Conservation (phyloP, 2,113 vertebrate genomes). For the Sceloporus tristichus region DNA sequence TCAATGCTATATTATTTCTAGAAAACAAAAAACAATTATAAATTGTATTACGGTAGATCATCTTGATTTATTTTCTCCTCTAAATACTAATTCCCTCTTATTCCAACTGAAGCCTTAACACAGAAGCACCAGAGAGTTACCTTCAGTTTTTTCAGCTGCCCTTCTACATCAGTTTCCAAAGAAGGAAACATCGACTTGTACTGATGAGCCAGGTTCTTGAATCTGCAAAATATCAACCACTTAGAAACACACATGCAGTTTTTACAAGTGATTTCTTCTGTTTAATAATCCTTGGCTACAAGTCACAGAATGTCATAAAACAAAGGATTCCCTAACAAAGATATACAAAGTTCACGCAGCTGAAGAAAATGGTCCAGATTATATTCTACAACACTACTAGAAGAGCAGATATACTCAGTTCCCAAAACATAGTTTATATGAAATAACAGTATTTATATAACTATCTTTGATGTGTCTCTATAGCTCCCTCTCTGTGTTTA, state of each 20-base stretch:
- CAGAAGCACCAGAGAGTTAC: constrained; percentile 67
- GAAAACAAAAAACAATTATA: background rate
- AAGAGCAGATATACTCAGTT: background rate
- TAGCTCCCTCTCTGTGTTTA: background rate
- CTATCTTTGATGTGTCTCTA: background rate
- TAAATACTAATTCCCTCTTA: background rate
- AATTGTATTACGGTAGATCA: background rate
- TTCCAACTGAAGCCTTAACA: background rate
- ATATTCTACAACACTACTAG: background rate
- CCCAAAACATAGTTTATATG: background rate
- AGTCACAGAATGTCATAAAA: background rate
- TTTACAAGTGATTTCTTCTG: background rate
- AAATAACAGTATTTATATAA: constrained; percentile 3
- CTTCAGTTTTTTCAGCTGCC: constrained; percentile 93
- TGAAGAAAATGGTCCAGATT: background rate
- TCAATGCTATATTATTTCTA: background rate
- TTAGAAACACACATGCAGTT: background rate
- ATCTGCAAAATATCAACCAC: constrained; percentile 78
- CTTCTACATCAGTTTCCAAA: constrained; percentile 88
- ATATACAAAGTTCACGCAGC: background rate
- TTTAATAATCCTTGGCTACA: constrained; percentile 18
- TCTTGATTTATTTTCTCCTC: background rate
- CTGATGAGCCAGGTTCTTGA: constrained; percentile 92
- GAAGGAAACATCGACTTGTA: constrained; percentile 95
- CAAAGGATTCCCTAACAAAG: background rate